Base-by-base conservation (phyloP, 2,888 invertebrate genomes). In the Alentia gelatinosa region DNA sequence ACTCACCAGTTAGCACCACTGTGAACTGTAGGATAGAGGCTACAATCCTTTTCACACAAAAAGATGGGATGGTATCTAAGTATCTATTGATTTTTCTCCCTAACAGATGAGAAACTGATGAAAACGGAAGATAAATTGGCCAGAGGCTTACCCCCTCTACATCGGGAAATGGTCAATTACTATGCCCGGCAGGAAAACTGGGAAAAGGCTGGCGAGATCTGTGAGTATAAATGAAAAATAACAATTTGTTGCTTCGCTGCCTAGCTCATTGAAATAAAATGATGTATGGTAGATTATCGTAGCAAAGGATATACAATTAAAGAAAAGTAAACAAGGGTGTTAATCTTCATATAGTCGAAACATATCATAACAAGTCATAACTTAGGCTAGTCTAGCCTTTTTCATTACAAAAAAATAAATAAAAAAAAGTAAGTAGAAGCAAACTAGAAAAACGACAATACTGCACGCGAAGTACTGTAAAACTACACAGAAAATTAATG, bases 131-230 rank as follows among this genome's bases (percentile, higher is more conserved):
- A 19, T 19, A 86, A 50, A 23, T 30, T 86, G 42, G 86, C 86
- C 26, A 86, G 26, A 26, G 86, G 86, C 35, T 23, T 86, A 5
- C 86, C 42, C 26, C 23, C 47, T 30, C 47, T 86, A 12, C 86
- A 86, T n/a, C 42, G 86, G 30, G 86, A 86, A 47, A 86, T 86
- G 86, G 86, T 86, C 42, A 86, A 86, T 23, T 86, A 86, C 86
- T 86, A 86, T n/a, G 42, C 47, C 12, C 42, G 86, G 9, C 26
- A 42, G 30, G 86, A 47, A 1, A 86, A 86, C 47, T 86, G 42
- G 42, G n/a, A 42, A 47, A 86, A 47, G 50, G 86, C 47, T 15
- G 86, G 86, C 1, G 86, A 86, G 5, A 86, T 86, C 19, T 47
- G 86, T 86, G 26, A 86, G 86, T 86, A 19, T 37, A 7, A 35